Base-by-base conservation (phyloP, 2,113 vertebrate species). In the Calypte anna region DNA sequence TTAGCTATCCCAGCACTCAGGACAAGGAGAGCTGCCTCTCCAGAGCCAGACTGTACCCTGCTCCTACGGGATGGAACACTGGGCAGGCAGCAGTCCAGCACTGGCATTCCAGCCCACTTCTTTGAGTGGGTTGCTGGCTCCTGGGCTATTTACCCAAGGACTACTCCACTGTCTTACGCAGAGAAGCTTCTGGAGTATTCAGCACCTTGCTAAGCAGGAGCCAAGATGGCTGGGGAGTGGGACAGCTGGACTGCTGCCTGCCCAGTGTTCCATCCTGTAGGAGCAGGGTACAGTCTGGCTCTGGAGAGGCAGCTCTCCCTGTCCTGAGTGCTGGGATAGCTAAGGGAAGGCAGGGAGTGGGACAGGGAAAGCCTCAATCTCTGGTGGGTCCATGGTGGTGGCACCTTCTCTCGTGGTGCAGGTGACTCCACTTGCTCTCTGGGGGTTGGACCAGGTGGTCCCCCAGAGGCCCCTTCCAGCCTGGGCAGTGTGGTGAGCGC, bases 131-230 rank as follows among this genome's bases (percentile, higher is more conserved):
- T 40, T 68, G 40, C 75, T 82, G 67, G 55, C 44, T 90, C 36
- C 50, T 19, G 40, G 54, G 15, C 70, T 87, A 22, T 88, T 80
- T 94, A 73, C 46, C 28, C 16, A 2, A 68, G 44, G 16, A 31
- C 40, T 22, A 9, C 14, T 46, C 30, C 1, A 1, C 66, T 79
- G n/a, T 64, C 25, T 83, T 2, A 3, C 2, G 6, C 1, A 1
- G 54, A 67, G 62, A 73, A 90, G 61, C 17, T 20, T 51, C n/a
- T 10, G 1, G 54, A 38, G 23, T 10, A 15, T 36, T 79, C 6
- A 3, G 62, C 33, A 38, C 14, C 25, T 16, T 3, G 8, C 63
- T 5, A 6, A 69, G 87, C n/a, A 12, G 79, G 79, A 68, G n/a
- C 78, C 8, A 40, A 48, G 80, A 10, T 22, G n/a, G 63, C 28